Base-by-base conservation (phyloP, 2,888 invertebrate genomes). In the Noctua janthe region DNA sequence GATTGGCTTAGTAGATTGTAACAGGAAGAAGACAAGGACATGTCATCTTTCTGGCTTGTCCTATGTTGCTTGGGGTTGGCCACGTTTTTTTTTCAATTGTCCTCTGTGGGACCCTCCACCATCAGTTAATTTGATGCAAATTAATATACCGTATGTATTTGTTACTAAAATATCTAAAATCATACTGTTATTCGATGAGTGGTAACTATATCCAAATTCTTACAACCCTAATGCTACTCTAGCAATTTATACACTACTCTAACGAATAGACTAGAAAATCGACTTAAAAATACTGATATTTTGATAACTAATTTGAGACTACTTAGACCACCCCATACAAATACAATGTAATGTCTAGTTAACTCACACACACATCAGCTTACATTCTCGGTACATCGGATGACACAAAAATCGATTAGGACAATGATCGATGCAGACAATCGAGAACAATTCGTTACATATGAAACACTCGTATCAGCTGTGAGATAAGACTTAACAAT, bases 361-460 rank as follows among this genome's bases (percentile, higher is more conserved):
- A 76, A 11, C 77, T 71, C 84, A 56, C 77, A 71, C 71, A 56
- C 76, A 76, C 73, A 66, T 56, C 74, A 66, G 73, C 67, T 71
- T 71, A 75, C 75, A 29, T 72, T 74, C 71, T 77, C 81, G 70
- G 74, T 84, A 82, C 84, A 84, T 82, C 78, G 71, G 76, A 85
- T 87, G 84, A 82, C 85, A 90, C 71, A 82, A 85, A 76, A 88
- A 91, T 89, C 87, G 86, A 85, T 88, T 87, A 85, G 79, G 84
- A 85, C 80, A 82, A 90, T 93, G 93, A 94, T 94, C 92, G 93
- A 94, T 93, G 91, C 86, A 83, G 81, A 87, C 90, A 91, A 93
- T 93, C 91, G 86, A 84, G 84, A 87, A 91, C 89, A 88, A 90
- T 90, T 92, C 90, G 91, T 91, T 91, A 90, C 86, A 84, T 78